Evolutionary conservation across 2,113 vertebrate species (phyloP).

Genomic region (Corydoras maculifer): DNA sequence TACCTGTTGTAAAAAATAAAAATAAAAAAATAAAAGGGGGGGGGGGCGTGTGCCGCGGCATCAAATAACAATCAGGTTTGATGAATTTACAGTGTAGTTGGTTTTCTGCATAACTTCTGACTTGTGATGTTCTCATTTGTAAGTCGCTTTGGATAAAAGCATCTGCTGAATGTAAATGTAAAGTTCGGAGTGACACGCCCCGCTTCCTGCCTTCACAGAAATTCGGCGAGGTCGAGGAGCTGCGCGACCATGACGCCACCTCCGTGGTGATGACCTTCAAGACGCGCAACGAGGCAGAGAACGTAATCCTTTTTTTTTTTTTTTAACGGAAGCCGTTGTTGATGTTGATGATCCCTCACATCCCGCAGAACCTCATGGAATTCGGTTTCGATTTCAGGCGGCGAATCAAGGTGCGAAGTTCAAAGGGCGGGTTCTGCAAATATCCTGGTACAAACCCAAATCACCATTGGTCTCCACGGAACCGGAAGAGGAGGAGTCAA

Average conservation of each 20-base stretch:
- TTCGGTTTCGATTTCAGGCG: conserved; percentile 63
- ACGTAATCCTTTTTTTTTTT: conserved; percentile 58
- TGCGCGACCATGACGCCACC: conserved; percentile 78
- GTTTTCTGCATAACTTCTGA: too few relatives aligned
- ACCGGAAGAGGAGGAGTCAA: conserved; percentile 85
- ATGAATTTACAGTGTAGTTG: too few relatives aligned
- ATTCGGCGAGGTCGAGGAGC: conserved; percentile 82
- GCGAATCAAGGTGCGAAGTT: conserved; percentile 94
- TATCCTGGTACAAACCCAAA: conserved; percentile 96
- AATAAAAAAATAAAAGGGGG: too few relatives aligned
- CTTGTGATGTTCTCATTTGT: not conserved
- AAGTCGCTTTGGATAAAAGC: not conserved
- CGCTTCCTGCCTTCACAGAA: conserved; percentile 57
- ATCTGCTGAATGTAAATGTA: not conserved
- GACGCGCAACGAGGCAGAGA: conserved; percentile 80
- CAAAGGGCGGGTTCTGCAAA: conserved; percentile 89
- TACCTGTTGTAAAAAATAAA: too few relatives aligned
- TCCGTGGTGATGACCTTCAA: conserved; percentile 82
- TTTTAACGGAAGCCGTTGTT: too few relatives aligned
- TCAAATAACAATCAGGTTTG: too few relatives aligned
- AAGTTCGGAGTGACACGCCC: too few relatives aligned
- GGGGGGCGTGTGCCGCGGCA: too few relatives aligned
- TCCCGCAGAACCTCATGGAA: too few relatives aligned
- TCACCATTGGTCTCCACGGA: conserved; percentile 84
- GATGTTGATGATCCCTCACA: too few relatives aligned